phyloP scores from a whole-genome alignment of 2,888 invertebrate species.

The Drosophila suboccidentalis region DNA sequence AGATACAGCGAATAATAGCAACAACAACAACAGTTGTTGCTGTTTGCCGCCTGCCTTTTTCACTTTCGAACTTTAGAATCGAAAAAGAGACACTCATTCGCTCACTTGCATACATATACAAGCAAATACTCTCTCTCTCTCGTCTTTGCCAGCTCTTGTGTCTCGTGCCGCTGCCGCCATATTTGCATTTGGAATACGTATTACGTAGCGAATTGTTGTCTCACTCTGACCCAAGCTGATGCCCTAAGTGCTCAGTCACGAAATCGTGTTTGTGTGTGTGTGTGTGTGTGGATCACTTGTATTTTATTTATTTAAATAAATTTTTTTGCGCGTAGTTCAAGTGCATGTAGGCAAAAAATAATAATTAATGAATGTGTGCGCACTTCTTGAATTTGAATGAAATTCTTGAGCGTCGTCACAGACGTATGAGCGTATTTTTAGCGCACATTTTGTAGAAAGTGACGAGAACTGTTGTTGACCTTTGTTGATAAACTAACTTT shows the following conservation, averaged over 20 bases:
- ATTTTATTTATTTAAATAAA: slow-evolving; percentile 78
- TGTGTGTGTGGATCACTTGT: slow-evolving; percentile 63
- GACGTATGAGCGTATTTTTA: slow-evolving; percentile 5
- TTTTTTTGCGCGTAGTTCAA: slow-evolving; percentile 69
- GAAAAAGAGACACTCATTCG: slow-evolving; percentile 33
- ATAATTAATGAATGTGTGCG: slow-evolving; percentile 32
- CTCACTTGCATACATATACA: slow-evolving; percentile 32
- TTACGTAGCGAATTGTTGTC: slow-evolving; percentile 72
- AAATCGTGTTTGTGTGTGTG: slow-evolving; percentile 10
- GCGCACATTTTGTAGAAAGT: slow-evolving; percentile 17
- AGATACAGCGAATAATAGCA: slow-evolving; percentile 60
- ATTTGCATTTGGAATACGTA: slow-evolving; percentile 75
- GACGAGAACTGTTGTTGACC: slow-evolving; percentile 42
- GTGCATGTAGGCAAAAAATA: slow-evolving; percentile 48
- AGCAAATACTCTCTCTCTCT: slow-evolving; percentile 22
- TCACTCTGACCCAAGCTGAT: slow-evolving; percentile 51
- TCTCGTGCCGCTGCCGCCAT: slow-evolving; percentile 76
- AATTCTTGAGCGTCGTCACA: slow-evolving; percentile 5
- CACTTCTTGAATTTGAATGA: slow-evolving; percentile 34
- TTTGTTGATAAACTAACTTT: slow-evolving; percentile 50
- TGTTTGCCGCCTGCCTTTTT: slow-evolving; percentile 55
- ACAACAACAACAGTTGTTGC: slow-evolving; percentile 30
- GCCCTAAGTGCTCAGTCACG: slow-evolving; percentile 40
- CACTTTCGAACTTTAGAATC: slow-evolving; percentile 64
- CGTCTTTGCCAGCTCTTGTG: slow-evolving; percentile 45